Evolutionary conservation across 2,113 vertebrate species (phyloP), one percentile per base, ranked within the genome.

Genomic region (Datnioides undecimradiatus): DNA sequence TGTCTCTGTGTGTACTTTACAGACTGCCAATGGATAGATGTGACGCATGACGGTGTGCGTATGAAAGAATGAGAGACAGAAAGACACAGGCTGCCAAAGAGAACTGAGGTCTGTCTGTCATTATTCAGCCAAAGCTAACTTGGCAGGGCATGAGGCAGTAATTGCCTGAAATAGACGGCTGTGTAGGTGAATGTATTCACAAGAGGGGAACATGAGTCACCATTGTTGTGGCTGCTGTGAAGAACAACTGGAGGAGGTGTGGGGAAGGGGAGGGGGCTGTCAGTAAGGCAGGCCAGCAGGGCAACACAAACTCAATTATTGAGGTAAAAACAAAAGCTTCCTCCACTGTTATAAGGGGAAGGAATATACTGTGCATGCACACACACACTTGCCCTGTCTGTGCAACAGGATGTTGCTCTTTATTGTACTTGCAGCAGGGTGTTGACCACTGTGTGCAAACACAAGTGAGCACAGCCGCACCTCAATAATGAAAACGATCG

Each of bases 361-460:
- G 19, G 1, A 11, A 19, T 58, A 60, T 29, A 4, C 8, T 8
- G 0, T 10, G 34, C 54, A n/a, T 2, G 14, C 41, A 25, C 36
- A 57, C 34, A 40, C 7, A 23, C 34, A 25, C 29, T 36, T 36
- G 23, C 25, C 21, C 23, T 54, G 14, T 63, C 21, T 55, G 21
- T 25, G 21, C 4, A 86, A 52, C 80, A 89, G 90, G 89, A 88
- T 87, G 74, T 91, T 69, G 6, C 36, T 73, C 69, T 49, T 77
- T 88, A 57, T 38, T 80, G 59, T 85, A 45, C 49, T 73, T 84
- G 34, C 31, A 60, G 34, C 27, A 64, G 87, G 85, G 82, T 87
- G 90, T 88, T 84, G 51, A 75, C 76, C 45, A 34, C 14, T 72
- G 41, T 87, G 70, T 34, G 88, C 76, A 91, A 93, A 93, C 90